Base-by-base conservation (phyloP, 2,888 invertebrate genomes). In the Euplexia lucipara region DNA sequence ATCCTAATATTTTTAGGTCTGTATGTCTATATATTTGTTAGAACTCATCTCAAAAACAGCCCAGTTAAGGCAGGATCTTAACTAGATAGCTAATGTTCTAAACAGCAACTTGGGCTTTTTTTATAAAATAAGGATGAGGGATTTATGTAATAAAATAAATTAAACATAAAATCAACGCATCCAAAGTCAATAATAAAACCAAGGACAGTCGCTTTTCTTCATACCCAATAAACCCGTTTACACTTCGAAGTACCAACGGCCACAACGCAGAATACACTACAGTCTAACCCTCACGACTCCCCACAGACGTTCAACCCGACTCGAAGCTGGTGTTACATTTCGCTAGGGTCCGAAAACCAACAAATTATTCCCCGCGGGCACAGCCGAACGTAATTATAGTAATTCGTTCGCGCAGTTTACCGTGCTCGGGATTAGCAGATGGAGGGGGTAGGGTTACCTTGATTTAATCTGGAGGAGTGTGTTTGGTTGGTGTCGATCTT, bases 401-500 rank as follows among this genome's bases (percentile, higher is more conserved):
- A 92, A 92, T 93, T 92, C 90, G 91, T 90, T 90, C 83, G 85
- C 87, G 86, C 87, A 86, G 88, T 89, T 87, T 86, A 84, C 88
- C 84, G 84, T 76, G 71, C 70, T 58, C 67, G 65, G 78, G 80
- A 82, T 83, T 80, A 81, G 81, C 78, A 69, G 65, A 56, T 63
- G 68, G 65, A 56, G 60, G 68, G 63, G 63, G 67, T 75, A 79
- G 69, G 75, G 81, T 80, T 82, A 65, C 80, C 72, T 79, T 81
- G 83, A 80, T 81, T 81, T 73, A 70, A 82, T 73, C 78, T 75
- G 51, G 41, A 74, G 49, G 59, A 70, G 68, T 77, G 63, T 70
- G 44, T 53, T 74, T 58, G 53, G 54, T 61, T 47, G 18, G 26
- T 39, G 53, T 61, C 57, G 48, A 80, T 72, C 64, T 57, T 32